These are phyloP conservation scores for Onychostoma macrolepis DNA, from an alignment of 2,113 vertebrate species.

Conservation along the genomic window DNA sequence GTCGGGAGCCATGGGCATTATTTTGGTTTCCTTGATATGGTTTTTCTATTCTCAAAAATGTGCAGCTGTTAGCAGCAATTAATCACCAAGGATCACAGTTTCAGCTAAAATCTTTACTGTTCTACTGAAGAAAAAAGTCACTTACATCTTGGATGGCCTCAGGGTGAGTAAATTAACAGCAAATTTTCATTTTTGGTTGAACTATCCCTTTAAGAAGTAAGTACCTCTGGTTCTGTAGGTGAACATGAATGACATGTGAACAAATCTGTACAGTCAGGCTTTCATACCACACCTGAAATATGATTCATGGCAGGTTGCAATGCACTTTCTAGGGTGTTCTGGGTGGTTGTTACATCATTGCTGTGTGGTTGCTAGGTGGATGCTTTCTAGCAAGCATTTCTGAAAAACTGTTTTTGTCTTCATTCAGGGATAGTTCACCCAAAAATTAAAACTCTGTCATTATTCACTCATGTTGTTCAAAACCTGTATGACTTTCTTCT, in stretches of 20 bases:
- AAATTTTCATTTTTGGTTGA: neutral
- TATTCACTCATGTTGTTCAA: too few relatives aligned
- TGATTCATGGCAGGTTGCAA: neutral
- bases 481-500: too few relatives aligned
- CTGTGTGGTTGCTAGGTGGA: neutral
- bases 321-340: neutral
- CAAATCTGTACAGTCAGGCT: neutral
- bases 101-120: neutral
- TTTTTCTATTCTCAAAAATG: neutral
- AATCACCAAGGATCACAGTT: too few relatives aligned
- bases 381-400: neutral
- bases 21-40: neutral
- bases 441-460: neutral
- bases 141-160: neutral
- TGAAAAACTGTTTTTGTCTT: neutral
- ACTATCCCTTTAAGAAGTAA: neutral
- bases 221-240: neutral
- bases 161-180: neutral
- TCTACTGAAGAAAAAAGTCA: neutral
- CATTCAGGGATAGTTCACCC: neutral
- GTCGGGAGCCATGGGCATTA: neutral
- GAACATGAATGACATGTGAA: neutral
- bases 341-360: neutral
- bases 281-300: slow-evolving; percentile 1
- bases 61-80: too few relatives aligned